Conservation (phyloP, 2,888 invertebrate species). For the Stenichneumon culpator region DNA sequence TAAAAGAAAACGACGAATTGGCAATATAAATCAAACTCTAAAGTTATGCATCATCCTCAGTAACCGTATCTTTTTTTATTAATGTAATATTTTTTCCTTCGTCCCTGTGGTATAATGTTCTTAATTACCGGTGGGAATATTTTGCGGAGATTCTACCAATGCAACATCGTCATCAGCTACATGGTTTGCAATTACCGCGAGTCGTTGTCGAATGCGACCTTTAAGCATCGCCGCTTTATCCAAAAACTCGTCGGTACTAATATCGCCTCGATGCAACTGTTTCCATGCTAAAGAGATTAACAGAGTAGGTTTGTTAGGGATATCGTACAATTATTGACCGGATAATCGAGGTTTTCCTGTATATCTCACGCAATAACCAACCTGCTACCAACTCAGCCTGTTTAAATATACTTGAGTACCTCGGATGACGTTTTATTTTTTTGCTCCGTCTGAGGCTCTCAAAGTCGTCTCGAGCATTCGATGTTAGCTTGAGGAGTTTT, state of each 20-base stretch:
- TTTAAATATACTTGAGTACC: slow-evolving; percentile 10
- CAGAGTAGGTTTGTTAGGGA: not conserved
- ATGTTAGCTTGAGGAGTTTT: slow-evolving; percentile 19
- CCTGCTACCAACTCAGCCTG: slow-evolving; percentile 18
- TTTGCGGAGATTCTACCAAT: not conserved
- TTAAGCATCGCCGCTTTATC: not conserved
- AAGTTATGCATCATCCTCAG: not conserved
- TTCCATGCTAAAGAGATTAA: not conserved
- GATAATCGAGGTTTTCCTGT: not conserved
- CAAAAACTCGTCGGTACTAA: not conserved
- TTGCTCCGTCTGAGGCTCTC: slow-evolving; percentile 20
- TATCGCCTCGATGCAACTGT: not conserved
- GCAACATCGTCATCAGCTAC: not conserved
- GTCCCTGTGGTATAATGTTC: not conserved
- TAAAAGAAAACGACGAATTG: not conserved
- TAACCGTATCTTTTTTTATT: not conserved
- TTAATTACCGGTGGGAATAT: not conserved
- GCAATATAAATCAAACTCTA: not conserved
- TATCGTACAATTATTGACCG: not conserved
- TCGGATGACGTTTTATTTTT: slow-evolving; percentile 34
- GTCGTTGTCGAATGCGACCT: slow-evolving; percentile 3
- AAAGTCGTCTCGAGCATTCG: slow-evolving; percentile 24
- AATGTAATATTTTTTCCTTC: not conserved
- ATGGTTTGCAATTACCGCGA: not conserved
- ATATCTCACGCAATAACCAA: not conserved